A percentile compares a stretch with the other conserved stretches of the same genome.
These are phyloP conservation scores for Helogale parvula DNA, from an alignment of 2,113 vertebrate genomes.

Conservation along the genomic window DNA sequence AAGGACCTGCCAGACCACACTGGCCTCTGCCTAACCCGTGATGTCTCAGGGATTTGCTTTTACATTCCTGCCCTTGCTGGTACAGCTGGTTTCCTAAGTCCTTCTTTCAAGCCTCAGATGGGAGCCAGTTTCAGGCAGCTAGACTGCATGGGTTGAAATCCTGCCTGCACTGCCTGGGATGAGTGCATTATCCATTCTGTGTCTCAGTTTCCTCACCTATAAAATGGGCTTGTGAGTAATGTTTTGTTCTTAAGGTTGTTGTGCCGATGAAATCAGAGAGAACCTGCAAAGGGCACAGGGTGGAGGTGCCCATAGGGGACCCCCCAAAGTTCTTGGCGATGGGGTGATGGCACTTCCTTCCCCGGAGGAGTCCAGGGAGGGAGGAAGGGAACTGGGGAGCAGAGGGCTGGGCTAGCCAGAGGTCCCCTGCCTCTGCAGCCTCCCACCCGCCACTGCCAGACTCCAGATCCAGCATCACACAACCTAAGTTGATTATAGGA, in stretches of 20 bases:
- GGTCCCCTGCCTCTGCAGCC: background rate
- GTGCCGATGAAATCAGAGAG: background rate
- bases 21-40: rapidly evolving
- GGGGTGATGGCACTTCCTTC: background rate
- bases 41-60: background rate
- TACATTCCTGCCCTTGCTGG: background rate
- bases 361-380: rapidly evolving
- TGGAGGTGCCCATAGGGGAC: too few relatives aligned
- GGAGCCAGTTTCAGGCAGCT: background rate
- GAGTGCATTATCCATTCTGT: background rate
- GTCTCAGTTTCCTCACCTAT: background rate
- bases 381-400: background rate
- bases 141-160: background rate
- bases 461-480: background rate
- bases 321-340: background rate
- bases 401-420: rapidly evolving
- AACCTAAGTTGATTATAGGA: background rate
- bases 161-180: background rate
- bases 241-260: background rate
- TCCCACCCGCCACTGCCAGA: too few relatives aligned
- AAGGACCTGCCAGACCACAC: background rate
- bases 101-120: background rate
- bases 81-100: background rate
- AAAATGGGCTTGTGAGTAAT: background rate
- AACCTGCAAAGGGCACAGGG: background rate